Evolutionary conservation across 2,888 invertebrate species (phyloP).

Genomic region (Trissoscelio sp.): DNA sequence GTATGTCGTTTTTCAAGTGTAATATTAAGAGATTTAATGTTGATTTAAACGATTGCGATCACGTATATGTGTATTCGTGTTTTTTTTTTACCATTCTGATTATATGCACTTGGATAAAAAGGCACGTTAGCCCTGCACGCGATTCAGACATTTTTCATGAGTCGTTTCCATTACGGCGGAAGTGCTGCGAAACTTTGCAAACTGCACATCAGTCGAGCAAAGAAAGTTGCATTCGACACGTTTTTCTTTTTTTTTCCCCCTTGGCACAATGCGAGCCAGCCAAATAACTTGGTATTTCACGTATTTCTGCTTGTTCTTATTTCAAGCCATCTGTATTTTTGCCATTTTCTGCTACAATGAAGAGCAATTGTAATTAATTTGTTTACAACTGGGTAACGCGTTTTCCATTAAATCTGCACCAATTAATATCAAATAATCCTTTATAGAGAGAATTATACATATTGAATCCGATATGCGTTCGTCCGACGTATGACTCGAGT

Average conservation of each 20-base stretch:
- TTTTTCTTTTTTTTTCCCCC: constrained; percentile 19
- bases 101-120: constrained; percentile 50
- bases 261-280: constrained; percentile 22
- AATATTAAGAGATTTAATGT: constrained; percentile 24
- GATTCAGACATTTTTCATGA: constrained; percentile 72
- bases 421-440: constrained; percentile 12
- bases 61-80: constrained; percentile 6
- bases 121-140: constrained; percentile 55
- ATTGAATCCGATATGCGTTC: constrained; percentile 4
- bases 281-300: constrained; percentile 36
- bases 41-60: constrained; percentile 26
- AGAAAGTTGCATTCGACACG: constrained; percentile 59
- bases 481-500: constrained; percentile 1
- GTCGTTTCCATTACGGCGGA: constrained; percentile 67
- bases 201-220: constrained; percentile 64
- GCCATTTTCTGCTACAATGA: background rate
- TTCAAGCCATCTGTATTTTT: background rate
- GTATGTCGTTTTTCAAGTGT: too few relatives aligned
- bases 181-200: constrained; percentile 68
- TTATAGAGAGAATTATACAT: constrained; percentile 11
- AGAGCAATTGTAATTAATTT: constrained; percentile 13
- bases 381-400: background rate
- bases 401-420: background rate
- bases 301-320: constrained; percentile 16
- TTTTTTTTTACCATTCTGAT: constrained; percentile 22